These are phyloP conservation scores for Choristoneura rosaceana DNA, from an alignment of 2,888 invertebrate species.

Conservation along the genomic window DNA sequence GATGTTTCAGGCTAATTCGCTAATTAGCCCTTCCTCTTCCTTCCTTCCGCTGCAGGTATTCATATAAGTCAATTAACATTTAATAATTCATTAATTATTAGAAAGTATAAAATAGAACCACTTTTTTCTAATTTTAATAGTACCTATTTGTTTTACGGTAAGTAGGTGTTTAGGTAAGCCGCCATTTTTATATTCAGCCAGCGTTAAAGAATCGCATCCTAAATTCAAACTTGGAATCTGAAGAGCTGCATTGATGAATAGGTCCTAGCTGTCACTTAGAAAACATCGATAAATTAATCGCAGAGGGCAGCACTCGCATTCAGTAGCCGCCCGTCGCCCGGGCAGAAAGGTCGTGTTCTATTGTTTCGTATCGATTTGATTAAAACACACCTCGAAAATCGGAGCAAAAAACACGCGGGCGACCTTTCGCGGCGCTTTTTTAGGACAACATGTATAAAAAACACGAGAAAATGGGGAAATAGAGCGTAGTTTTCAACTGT, in stretches of 20 bases:
- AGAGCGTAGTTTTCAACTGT: background rate
- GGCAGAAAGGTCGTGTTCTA: slow-evolving; percentile 15
- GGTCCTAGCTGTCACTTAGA: slow-evolving; percentile 13
- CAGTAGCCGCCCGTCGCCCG: slow-evolving; percentile 36
- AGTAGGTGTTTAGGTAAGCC: too few species aligned
- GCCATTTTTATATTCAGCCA: too few species aligned
- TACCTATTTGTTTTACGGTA: too few species aligned
- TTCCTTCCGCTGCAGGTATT: too few species aligned
- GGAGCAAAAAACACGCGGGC: slow-evolving; percentile 16
- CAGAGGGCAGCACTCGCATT: slow-evolving; percentile 21
- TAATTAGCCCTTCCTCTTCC: too few species aligned
- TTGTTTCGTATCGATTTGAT: slow-evolving; percentile 17
- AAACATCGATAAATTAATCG: slow-evolving; percentile 27
- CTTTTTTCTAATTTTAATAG: too few species aligned
- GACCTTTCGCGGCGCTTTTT: slow-evolving; percentile 6
- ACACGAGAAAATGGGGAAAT: slow-evolving; percentile 18
- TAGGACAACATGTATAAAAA: slow-evolving; percentile 35
- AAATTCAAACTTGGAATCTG: slow-evolving; percentile 5
- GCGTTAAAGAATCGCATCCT: background rate
- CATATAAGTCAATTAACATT: too few species aligned
- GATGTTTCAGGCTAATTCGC: too few species aligned
- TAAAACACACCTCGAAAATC: slow-evolving; percentile 19
- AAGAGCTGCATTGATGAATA: slow-evolving; percentile 7
- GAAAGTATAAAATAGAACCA: too few species aligned
- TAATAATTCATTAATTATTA: too few species aligned